phyloP scores from a whole-genome alignment of 2,888 invertebrate species.

The Sycophila texana region DNA sequence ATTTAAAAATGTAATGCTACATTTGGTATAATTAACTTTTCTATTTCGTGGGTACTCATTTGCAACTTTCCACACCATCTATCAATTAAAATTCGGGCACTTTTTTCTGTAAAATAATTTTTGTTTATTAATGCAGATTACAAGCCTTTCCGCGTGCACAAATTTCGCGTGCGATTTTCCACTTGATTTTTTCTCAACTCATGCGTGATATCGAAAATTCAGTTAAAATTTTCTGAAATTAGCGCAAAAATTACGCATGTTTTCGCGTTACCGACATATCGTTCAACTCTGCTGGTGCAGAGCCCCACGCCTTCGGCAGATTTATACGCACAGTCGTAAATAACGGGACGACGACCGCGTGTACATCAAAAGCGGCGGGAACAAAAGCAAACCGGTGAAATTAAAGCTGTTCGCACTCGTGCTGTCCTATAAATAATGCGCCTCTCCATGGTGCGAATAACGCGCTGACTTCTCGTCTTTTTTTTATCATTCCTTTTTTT shows the following conservation, averaged over 20 bases:
- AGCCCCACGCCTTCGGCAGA: conserved; percentile 12
- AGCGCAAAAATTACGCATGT: conserved; percentile 6
- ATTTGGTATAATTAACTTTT: too few relatives aligned
- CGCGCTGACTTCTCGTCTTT: too few relatives aligned
- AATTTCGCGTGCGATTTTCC: too few relatives aligned
- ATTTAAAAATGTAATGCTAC: too few relatives aligned
- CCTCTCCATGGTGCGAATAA: not conserved
- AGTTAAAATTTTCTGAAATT: not conserved
- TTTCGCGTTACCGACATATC: conserved; percentile 16
- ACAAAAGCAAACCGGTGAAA: conserved; percentile 49
- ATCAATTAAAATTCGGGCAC: too few relatives aligned
- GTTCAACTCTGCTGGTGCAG: conserved; percentile 1
- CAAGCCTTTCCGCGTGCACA: too few relatives aligned
- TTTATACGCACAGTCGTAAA: conserved; percentile 45
- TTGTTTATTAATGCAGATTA: too few relatives aligned
- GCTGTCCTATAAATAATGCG: conserved; percentile 30
- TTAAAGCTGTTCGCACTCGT: conserved; percentile 38
- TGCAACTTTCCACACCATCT: too few relatives aligned
- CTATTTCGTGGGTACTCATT: too few relatives aligned
- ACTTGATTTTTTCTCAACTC: not conserved
- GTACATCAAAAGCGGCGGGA: conserved; percentile 35
- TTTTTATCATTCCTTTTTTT: too few relatives aligned
- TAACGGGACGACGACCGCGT: conserved; percentile 19
- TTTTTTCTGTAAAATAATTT: too few relatives aligned
- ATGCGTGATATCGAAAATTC: not conserved